Base-by-base conservation (phyloP, 2,888 invertebrate genomes). In the Cremastinae sp. region DNA sequence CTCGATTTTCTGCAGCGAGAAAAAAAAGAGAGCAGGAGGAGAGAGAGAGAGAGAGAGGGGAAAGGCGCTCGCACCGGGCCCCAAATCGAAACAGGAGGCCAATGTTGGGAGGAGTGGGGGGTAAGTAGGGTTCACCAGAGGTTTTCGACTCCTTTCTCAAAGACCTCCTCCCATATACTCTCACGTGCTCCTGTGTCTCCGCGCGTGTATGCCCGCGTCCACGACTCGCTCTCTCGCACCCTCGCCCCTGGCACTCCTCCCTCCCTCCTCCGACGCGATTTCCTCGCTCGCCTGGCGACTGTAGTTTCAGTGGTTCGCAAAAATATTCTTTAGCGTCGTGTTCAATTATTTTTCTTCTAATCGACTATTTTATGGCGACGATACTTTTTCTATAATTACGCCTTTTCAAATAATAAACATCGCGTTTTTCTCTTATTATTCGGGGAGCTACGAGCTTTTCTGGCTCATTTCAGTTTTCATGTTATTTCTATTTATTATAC, bases 111-210 rank as follows among this genome's bases (percentile, higher is more conserved):
- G 9, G 78, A 77, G 88, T 88, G 89, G 89, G 89, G 88, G 89
- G 89, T 87, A 89, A 86, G 89, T 89, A 89, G 88, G 89, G 89
- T 89, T 89, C 89, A 89, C 87, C 83, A 83, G 88, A 89, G 89
- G 89, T 89, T 89, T 89, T 89, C 89, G 89, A 89, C 89, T 89
- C 87, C 86, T 86, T 69, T 75, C 62, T 51, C 58, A 58, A 62
- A 58, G 69, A 59, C 59, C 16, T 49, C 8, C 35, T 41, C 20
- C 39, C 41, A 9, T 65, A 43, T 65, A 8, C 12, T n/a, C n/a
- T n/a, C n/a, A 47, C 14, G 61, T 62, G 45, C 45, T 18, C 12
- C 43, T 69, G 22, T 68, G 10, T 39, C 14, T 1, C 39, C 20
- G 47, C 14, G 51, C 49, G 51, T 28, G 3, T 2, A n/a, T 53